phyloP scores from a whole-genome alignment of 2,113 vertebrate species.

The Colossoma macropomum region DNA sequence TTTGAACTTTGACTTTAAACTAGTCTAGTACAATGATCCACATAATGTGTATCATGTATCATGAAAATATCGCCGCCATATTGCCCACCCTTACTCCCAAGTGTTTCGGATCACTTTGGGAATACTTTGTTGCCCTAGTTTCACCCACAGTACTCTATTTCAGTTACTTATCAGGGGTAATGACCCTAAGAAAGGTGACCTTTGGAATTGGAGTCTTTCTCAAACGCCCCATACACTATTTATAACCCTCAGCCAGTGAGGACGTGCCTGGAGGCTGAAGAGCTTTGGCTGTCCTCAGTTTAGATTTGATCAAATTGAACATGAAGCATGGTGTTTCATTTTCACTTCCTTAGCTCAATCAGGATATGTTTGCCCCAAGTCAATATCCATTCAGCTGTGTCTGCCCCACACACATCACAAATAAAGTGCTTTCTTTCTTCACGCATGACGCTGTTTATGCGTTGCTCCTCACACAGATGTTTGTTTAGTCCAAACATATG shows the following conservation, averaged over 20 bases:
- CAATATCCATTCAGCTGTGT: slow-evolving; percentile 78
- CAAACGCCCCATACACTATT: slow-evolving; percentile 26
- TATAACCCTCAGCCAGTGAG: slow-evolving; percentile 24
- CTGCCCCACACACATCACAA: slow-evolving; percentile 25
- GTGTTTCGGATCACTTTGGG: background rate
- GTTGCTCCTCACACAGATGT: background rate
- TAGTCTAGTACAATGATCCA: no score
- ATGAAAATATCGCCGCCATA: background rate
- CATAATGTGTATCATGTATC: background rate
- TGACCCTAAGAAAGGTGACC: slow-evolving; percentile 21
- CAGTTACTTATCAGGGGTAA: slow-evolving; percentile 21
- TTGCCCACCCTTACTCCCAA: background rate
- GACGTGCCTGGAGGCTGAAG: slow-evolving; percentile 41
- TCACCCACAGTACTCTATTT: slow-evolving; percentile 24
- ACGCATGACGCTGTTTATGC: slow-evolving; percentile 3
- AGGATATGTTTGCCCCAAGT: slow-evolving; percentile 72
- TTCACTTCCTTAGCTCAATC: slow-evolving; percentile 77
- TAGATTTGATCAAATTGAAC: slow-evolving; percentile 74
- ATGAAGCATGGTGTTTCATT: slow-evolving; percentile 73
- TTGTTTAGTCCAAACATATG: background rate
- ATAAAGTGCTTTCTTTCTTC: slow-evolving; percentile 37
- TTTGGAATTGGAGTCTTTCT: slow-evolving; percentile 14
- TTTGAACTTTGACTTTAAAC: no score
- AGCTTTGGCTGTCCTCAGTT: slow-evolving; percentile 39
- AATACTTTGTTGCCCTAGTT: background rate